phyloP scores from a whole-genome alignment of 2,113 vertebrate species.

The Pampusana beccarii region DNA sequence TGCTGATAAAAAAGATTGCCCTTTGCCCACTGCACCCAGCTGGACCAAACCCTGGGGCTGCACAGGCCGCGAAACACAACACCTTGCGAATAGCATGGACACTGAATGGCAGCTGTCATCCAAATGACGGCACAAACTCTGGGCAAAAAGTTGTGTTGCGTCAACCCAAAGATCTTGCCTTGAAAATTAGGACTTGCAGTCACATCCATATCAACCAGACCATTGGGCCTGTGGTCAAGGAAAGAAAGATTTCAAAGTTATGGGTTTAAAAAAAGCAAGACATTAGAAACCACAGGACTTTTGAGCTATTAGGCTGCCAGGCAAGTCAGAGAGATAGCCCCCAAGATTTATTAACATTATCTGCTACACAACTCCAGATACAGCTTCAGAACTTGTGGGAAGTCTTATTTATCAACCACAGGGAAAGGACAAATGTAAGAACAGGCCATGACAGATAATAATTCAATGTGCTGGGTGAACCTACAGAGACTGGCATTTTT shows the following conservation, averaged over 20 bases:
- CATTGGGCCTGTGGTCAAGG: not conserved
- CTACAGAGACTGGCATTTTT: constrained; percentile 56
- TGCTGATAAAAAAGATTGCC: not conserved
- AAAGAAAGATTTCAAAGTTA: not conserved
- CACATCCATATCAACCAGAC: not conserved
- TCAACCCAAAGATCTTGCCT: not conserved
- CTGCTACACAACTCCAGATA: constrained; percentile 27
- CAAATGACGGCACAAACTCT: not conserved
- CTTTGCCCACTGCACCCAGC: not conserved
- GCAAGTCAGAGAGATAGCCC: constrained; percentile 25
- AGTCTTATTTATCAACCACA: constrained; percentile 67
- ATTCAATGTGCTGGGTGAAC: constrained; percentile 52
- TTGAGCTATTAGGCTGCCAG: constrained; percentile 59
- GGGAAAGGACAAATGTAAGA: constrained; percentile 62
- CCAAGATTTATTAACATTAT: constrained; percentile 58
- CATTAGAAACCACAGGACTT: not conserved
- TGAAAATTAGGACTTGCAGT: not conserved
- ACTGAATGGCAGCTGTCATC: not conserved
- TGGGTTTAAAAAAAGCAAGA: not conserved
- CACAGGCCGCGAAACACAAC: not conserved
- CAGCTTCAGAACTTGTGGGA: constrained; percentile 48
- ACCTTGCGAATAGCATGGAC: not conserved
- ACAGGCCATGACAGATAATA: constrained; percentile 56
- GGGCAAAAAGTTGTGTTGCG: too few species aligned
- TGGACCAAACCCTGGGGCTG: not conserved